Base-by-base conservation (phyloP, 2,888 invertebrate species). In the Flexamia atlantica region DNA sequence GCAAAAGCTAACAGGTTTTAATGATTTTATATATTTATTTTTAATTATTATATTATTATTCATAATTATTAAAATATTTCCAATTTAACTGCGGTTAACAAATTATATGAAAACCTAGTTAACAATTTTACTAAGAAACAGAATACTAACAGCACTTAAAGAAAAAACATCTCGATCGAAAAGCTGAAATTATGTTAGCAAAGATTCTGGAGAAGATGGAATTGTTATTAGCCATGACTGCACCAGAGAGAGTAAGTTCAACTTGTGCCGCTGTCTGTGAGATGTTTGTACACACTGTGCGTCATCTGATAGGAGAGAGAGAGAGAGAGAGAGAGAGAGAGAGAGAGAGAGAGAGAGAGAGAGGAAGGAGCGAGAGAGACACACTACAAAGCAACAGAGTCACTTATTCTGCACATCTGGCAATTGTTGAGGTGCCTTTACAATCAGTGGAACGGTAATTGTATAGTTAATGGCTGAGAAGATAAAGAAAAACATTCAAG, bases 101-200 rank as follows among this genome's bases (percentile, higher is more conserved):
- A n/a, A n/a, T n/a, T n/a, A n/a, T n/a, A n/a, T n/a, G n/a, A n/a
- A n/a, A n/a, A 9, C 4, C 46, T 46, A 17, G 82, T 83, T 5
- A 57, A 2, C 57, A 20, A 64, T 28, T 40, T 40, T n/a, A n/a
- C n/a, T n/a, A n/a, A n/a, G n/a, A n/a, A 64, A 28, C 17, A 64
- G 23, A 30, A 53, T 50, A 83, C 70, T 82, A 76, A 76, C 76
- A 76, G 50, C 76, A 76, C 46, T 76, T 76, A 14, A 76, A n/a
- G 76, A 76, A 76, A 50, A 76, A 76, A 50, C 42, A 76, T 3
- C 46, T 46, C 17, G 46, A 46, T 14, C 28, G 76, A 50, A 42
- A 76, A 81, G 50, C 68, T 9, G 72, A 72, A 20, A 36, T 1
- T 4, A 72, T 20, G 23, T 23, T 23, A 2, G 72, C 40, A 23